phyloP scores from a whole-genome alignment of 1,140 invertebrate genomes.

The Nylanderia fulva region DNA sequence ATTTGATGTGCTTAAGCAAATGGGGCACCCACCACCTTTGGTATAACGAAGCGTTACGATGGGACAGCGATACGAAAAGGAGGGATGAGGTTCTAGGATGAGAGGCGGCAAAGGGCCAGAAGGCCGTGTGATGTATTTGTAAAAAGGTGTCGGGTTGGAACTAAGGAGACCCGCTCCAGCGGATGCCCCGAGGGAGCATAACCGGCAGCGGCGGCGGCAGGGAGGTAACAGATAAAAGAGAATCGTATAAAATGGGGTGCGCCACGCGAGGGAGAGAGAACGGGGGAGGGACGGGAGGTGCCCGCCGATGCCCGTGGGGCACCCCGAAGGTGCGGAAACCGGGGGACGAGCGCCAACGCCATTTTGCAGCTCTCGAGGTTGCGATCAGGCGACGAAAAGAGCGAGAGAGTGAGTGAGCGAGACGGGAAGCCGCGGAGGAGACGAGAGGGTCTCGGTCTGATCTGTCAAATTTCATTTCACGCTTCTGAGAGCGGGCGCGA shows the following conservation, averaged over 20 bases:
- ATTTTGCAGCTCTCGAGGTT: slow-evolving; percentile 74
- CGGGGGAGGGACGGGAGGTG: slow-evolving; percentile 48
- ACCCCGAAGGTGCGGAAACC: slow-evolving; percentile 77
- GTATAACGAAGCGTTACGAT: slow-evolving; percentile 60
- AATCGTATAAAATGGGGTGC: slow-evolving; percentile 85
- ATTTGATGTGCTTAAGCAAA: slow-evolving; percentile 84
- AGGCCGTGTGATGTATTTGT: slow-evolving; percentile 86
- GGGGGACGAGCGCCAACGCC: slow-evolving; percentile 73
- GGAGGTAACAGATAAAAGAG: slow-evolving; percentile 85
- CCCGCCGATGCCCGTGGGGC: slow-evolving; percentile 79
- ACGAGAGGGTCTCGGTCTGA: slow-evolving; percentile 75
- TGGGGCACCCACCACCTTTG: slow-evolving; percentile 78
- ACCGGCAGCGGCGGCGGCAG: slow-evolving; percentile 69
- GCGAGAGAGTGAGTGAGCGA: slow-evolving; percentile 13
- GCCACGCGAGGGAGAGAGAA: slow-evolving; percentile 59
- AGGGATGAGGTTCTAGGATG: slow-evolving; percentile 7
- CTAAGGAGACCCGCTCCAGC: slow-evolving; percentile 81
- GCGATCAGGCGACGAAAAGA: slow-evolving; percentile 21
- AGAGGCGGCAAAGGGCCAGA: slow-evolving; percentile 73
- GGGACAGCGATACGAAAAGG: slow-evolving; percentile 44
- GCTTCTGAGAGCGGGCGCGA: slow-evolving; percentile 77
- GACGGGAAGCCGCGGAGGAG: slow-evolving; percentile 62
- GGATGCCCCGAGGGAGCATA: slow-evolving; percentile 82
- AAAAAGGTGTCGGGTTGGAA: slow-evolving; percentile 86
- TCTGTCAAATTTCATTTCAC: slow-evolving; percentile 86